Conservation (phyloP, 2,797 vertebrate genomes). For the Takifugu ocellatus region DNA sequence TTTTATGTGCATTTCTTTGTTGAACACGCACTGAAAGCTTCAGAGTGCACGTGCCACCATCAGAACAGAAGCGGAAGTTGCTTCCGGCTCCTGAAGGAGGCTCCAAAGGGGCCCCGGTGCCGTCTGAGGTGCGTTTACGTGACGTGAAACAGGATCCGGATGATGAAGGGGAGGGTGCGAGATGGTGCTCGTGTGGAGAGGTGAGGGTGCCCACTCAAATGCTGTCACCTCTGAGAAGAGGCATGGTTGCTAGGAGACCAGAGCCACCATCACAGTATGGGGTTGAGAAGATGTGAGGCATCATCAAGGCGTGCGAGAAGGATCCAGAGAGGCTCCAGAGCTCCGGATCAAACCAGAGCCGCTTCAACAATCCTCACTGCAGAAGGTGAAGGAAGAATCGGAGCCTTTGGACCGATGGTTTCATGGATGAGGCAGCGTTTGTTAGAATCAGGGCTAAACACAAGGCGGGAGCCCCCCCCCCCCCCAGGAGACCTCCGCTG, state of each 20-base stretch:
- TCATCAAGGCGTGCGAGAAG: constrained; percentile 31
- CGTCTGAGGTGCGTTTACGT: constrained; percentile 44
- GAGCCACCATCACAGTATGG: constrained; percentile 55
- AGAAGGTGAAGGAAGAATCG: not conserved
- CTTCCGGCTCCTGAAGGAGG: not conserved
- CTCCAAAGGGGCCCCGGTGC: not conserved
- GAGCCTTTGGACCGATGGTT: constrained; percentile 29
- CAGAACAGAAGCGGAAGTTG: not conserved
- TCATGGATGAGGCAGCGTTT: constrained; percentile 11
- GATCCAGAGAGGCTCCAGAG: constrained; percentile 27
- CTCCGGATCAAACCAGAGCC: constrained; percentile 10
- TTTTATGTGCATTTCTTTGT: too few species aligned
- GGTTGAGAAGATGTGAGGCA: constrained; percentile 54
- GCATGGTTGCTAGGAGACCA: constrained; percentile 65
- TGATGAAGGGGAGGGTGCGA: constrained; percentile 21
- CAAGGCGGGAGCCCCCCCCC: too few species aligned
- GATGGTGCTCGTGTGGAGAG: constrained; percentile 26
- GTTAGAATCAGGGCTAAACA: constrained; percentile 35
- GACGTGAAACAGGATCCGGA: constrained; percentile 46
- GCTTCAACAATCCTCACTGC: not conserved
- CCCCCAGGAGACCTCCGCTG: too few species aligned
- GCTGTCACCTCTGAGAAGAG: constrained; percentile 66
- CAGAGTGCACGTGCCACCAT: too few species aligned
- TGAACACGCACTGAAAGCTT: too few species aligned
- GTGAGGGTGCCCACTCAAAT: constrained; percentile 70